Evolutionary conservation across 2,797 vertebrate species (phyloP).

Genomic region (Lycodopsis pacificus): DNA sequence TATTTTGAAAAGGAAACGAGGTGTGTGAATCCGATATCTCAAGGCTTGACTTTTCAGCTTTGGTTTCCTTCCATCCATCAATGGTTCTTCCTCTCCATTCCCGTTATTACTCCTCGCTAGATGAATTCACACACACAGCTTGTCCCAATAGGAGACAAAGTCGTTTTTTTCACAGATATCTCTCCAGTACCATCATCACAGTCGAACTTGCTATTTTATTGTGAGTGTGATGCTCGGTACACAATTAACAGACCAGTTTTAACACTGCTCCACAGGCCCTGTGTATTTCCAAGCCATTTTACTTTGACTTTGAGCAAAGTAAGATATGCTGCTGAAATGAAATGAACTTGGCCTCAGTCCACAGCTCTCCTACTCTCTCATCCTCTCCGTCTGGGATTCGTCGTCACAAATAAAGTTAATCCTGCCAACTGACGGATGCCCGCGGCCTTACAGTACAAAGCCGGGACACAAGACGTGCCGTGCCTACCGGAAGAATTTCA

Average conservation of each 20-base stretch:
- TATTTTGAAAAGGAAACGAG: slow-evolving; percentile 16
- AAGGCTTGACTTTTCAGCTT: slow-evolving; percentile 9
- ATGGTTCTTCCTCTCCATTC: slow-evolving; percentile 1
- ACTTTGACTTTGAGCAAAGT: slow-evolving; percentile 49
- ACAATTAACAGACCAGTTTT: slow-evolving; percentile 5
- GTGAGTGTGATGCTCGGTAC: not conserved
- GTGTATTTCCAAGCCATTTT: slow-evolving; percentile 4
- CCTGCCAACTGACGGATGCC: slow-evolving; percentile 50
- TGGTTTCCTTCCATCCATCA: slow-evolving; percentile 28
- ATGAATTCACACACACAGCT: slow-evolving; percentile 2
- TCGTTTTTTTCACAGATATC: slow-evolving; percentile 7
- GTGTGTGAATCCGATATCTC: slow-evolving; percentile 15
- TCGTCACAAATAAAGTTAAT: slow-evolving; percentile 47
- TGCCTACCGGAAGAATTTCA: not conserved
- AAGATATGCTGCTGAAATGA: slow-evolving; percentile 39
- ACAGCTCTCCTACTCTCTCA: slow-evolving; percentile 42
- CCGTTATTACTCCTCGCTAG: not conserved
- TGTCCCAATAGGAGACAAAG: not conserved
- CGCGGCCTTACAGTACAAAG: not conserved
- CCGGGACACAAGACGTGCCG: slow-evolving; percentile 34
- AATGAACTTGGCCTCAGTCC: slow-evolving; percentile 60
- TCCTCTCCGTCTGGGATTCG: slow-evolving; percentile 34
- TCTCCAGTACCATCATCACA: slow-evolving; percentile 1
- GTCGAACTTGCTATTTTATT: slow-evolving; percentile 14
- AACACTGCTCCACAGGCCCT: not conserved